Base-by-base conservation (phyloP, 2,797 vertebrate species). In the Halcyon chelicuti region DNA sequence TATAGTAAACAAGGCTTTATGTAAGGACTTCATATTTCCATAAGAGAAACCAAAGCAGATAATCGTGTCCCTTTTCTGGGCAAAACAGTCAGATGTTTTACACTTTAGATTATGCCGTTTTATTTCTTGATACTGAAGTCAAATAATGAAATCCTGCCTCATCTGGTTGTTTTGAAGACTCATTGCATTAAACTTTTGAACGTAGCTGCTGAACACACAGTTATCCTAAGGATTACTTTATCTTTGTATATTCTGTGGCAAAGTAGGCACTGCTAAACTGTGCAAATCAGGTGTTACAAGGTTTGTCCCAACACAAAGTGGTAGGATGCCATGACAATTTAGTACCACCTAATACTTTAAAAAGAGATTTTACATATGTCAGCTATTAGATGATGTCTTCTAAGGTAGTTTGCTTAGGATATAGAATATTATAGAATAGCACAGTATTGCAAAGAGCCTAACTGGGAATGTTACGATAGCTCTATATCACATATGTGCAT, bases 1-100 rank as follows among this genome's bases (percentile, higher is more conserved):
- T 44, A 28, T 81, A 86, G 71, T 93, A 97, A 92, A 93, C 39
- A 70, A 78, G 26, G 28, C 58, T 92, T 94, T 78, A 52, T 73
- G 22, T 57, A 81, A 90, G 72, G 66, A 9, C 16, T 60, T 86
- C 6, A 1, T 52, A 23, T 70, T 88, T 86, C 78, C 54, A 23
- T 55, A 33, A 62, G 18, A 62, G 46, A 65, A 86, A 67, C 15
- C 77, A 22, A 77, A 51, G 16, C 14, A 83, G 72, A 54, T 33
- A 83, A 37, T 51, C 13, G 22, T 54, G 7, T 12, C 90, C 19
- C 23, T 63, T 68, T 88, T 75, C 83, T 61, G 14, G 83, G 51
- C 33, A 39, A 79, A 94, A 67, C 7, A 35, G n/a, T 74, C 57
- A 79, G 80, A 54, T 57, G 52, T 25, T 74, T 31, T 37, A 33